Evolutionary conservation across 2,113 vertebrate species (phyloP).

Genomic region (Cheirogaleus medius): DNA sequence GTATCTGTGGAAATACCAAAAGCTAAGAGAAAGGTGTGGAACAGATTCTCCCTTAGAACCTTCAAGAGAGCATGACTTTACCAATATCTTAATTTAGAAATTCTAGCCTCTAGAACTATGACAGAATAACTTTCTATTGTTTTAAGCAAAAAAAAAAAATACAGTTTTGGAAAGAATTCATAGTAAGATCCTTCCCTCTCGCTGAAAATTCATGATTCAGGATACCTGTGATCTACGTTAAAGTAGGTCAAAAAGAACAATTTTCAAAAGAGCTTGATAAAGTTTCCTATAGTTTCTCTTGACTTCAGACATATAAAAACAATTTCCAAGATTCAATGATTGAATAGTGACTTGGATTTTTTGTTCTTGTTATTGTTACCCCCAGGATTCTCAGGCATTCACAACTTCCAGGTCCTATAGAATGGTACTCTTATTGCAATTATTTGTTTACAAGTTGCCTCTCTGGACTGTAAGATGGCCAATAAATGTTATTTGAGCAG

Average conservation of each 20-base stretch:
- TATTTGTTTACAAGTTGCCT: slow-evolving; percentile 33
- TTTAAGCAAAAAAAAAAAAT: no score
- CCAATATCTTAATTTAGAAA: background rate
- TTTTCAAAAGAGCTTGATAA: background rate
- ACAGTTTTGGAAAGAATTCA: background rate
- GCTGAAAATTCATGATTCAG: background rate
- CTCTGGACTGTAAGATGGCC: background rate
- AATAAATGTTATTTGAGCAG: slow-evolving; percentile 28
- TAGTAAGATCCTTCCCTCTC: background rate
- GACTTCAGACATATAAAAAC: background rate
- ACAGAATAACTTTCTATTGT: background rate
- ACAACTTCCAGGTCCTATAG: background rate
- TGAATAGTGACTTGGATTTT: background rate
- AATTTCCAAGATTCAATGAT: background rate
- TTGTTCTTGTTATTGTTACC: background rate
- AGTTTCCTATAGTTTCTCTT: background rate
- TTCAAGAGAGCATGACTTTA: background rate
- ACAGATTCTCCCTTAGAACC: background rate
- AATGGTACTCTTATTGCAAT: background rate
- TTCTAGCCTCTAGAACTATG: background rate
- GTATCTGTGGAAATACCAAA: background rate
- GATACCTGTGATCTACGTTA: background rate
- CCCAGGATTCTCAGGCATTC: background rate
- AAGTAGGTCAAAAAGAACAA: background rate
- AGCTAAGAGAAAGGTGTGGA: background rate